Evolutionary conservation across 2,797 vertebrate species (phyloP).

Genomic region (Galaxias olidus): DNA sequence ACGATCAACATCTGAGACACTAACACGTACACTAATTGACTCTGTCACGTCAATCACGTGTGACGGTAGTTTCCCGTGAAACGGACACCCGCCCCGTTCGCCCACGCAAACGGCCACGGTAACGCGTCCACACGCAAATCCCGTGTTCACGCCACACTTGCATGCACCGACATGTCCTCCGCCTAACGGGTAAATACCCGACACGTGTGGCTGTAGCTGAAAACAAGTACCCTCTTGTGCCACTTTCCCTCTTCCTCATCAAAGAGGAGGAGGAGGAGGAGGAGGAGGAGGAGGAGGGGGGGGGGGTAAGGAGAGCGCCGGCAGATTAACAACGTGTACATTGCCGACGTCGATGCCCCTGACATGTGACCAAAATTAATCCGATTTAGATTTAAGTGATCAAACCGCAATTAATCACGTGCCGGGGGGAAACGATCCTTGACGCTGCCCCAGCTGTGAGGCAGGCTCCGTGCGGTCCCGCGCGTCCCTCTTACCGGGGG

Average conservation of each 20-base stretch:
- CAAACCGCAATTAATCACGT: conserved; percentile 99
- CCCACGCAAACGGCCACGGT: too few relatives aligned
- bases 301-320: conserved; percentile 66
- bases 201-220: neutral
- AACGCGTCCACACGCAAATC: too few relatives aligned
- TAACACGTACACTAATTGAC: neutral
- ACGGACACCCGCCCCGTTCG: too few relatives aligned
- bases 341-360: conserved; percentile 84
- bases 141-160: too few relatives aligned
- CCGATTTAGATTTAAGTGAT: conserved; percentile 99
- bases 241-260: neutral
- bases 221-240: neutral
- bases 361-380: conserved; percentile 99
- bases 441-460: conserved; percentile 98
- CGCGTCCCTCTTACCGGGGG: conserved; percentile 93
- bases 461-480: conserved; percentile 90
- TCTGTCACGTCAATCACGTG: conserved; percentile 56
- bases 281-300: too few relatives aligned
- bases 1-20: too few relatives aligned
- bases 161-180: too few relatives aligned
- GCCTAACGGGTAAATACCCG: neutral
- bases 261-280: too few relatives aligned
- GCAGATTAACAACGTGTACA: conserved; percentile 92
- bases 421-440: conserved; percentile 99
- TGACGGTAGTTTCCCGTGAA: conserved; percentile 64